Evolutionary conservation across 2,797 vertebrate genomes (phyloP).

Genomic region (Mallotus villosus): DNA sequence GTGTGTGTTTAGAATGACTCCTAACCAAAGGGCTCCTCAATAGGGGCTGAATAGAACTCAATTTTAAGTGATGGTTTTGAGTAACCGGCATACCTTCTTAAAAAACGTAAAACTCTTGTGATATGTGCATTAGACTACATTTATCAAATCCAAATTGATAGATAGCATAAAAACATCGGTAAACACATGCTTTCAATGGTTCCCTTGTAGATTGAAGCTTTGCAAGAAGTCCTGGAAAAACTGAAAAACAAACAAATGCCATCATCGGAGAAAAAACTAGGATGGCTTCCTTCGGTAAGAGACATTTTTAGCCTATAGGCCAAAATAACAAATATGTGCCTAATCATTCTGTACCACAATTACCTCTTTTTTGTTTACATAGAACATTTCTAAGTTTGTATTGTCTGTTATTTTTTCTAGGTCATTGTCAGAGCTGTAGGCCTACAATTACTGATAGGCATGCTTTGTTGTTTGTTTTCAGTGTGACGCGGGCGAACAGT

Average conservation of each 20-base stretch:
- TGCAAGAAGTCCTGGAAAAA: constrained; percentile 81
- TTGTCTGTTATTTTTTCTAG: too few relatives aligned
- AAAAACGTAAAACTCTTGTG: too few relatives aligned
- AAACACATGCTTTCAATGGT: constrained; percentile 7
- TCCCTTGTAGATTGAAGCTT: constrained; percentile 71
- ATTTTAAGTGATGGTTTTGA: too few relatives aligned
- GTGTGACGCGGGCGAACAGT: constrained; percentile 69
- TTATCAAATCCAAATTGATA: not conserved
- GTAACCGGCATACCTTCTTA: not conserved
- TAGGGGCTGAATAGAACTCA: not conserved
- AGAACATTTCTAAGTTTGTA: too few relatives aligned
- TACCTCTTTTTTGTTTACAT: too few relatives aligned
- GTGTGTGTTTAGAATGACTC: not conserved
- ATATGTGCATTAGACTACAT: not conserved
- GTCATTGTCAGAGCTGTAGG: too few relatives aligned
- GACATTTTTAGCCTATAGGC: not conserved
- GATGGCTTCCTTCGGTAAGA: constrained; percentile 81
- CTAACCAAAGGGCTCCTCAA: not conserved
- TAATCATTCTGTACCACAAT: not conserved
- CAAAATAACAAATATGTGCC: not conserved
- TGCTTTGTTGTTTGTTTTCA: constrained; percentile 26
- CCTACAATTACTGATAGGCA: not conserved
- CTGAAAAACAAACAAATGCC: constrained; percentile 77
- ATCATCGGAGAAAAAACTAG: constrained; percentile 78
- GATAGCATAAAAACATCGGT: too few relatives aligned